Conservation (phyloP, 2,113 vertebrate species). For the Chiloscyllium plagiosum region DNA sequence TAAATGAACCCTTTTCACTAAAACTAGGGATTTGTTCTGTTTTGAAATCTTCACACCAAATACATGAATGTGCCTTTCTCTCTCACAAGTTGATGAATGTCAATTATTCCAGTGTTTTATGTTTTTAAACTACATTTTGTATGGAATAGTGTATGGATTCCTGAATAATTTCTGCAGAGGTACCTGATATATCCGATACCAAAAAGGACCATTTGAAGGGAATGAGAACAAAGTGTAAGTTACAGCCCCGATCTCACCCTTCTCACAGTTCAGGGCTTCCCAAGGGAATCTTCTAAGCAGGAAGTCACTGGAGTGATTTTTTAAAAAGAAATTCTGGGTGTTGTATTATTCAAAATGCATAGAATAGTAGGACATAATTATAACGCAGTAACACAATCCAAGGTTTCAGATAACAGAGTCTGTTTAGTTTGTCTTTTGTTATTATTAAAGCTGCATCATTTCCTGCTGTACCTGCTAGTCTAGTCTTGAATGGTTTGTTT, state of each 20-base stretch:
- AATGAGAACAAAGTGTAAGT: neutral
- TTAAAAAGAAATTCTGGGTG: neutral
- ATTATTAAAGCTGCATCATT: slow-evolving; percentile 1
- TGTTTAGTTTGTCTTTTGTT: neutral
- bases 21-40: neutral
- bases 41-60: neutral
- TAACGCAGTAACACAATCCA: slow-evolving; percentile 17
- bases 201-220: neutral
- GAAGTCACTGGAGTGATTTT: neutral
- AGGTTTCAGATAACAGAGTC: slow-evolving; percentile 17
- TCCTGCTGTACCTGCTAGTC: neutral
- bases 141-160: neutral
- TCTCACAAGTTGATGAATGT: neutral
- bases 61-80: neutral
- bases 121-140: neutral
- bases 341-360: neutral
- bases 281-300: neutral
- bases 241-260: neutral
- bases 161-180: neutral
- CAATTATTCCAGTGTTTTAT: neutral
- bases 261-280: neutral
- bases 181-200: neutral
- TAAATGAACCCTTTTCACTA: neutral
- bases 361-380: neutral
- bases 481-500: neutral